phyloP scores from a whole-genome alignment of 1,140 invertebrate species.

The Mercenaria mercenaria region DNA sequence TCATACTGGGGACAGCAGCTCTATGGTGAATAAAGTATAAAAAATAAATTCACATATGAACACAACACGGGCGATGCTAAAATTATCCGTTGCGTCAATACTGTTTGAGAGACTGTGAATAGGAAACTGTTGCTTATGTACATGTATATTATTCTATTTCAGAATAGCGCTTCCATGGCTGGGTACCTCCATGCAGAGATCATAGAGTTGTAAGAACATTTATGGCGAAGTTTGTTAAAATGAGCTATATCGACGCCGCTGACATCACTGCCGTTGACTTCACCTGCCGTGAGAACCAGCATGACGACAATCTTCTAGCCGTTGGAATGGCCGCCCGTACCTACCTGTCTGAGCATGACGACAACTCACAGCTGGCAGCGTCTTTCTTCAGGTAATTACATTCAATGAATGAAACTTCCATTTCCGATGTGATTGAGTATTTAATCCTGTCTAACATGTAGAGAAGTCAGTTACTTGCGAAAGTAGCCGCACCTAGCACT shows the following conservation, averaged over 20 bases:
- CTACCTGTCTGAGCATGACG: background rate
- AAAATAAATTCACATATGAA: background rate
- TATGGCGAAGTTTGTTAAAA: conserved; percentile 39
- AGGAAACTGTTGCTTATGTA: background rate
- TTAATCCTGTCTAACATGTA: background rate
- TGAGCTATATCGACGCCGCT: background rate
- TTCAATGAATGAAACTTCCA: background rate
- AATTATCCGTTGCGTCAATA: conserved; percentile 5
- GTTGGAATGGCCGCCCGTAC: conserved; percentile 22
- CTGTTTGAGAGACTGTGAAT: background rate
- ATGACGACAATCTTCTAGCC: conserved; percentile 5
- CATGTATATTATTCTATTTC: background rate
- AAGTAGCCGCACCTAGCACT: no score
- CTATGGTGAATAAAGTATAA: background rate
- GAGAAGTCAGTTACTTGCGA: no score
- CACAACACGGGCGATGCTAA: background rate
- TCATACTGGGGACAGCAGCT: background rate
- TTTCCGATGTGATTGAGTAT: background rate
- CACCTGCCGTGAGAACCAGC: conserved; percentile 13
- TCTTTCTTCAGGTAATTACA: conserved; percentile 31
- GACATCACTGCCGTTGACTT: background rate
- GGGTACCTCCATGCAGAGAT: conserved; percentile 26
- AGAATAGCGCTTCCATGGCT: background rate
- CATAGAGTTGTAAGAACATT: conserved; percentile 4
- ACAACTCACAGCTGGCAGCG: background rate